Percentiles rank a stretch among this genome's conserved stretches.
These are phyloP conservation scores for Nycticebus coucang DNA, from an alignment of 2,113 vertebrate species.

Conservation along the genomic window DNA sequence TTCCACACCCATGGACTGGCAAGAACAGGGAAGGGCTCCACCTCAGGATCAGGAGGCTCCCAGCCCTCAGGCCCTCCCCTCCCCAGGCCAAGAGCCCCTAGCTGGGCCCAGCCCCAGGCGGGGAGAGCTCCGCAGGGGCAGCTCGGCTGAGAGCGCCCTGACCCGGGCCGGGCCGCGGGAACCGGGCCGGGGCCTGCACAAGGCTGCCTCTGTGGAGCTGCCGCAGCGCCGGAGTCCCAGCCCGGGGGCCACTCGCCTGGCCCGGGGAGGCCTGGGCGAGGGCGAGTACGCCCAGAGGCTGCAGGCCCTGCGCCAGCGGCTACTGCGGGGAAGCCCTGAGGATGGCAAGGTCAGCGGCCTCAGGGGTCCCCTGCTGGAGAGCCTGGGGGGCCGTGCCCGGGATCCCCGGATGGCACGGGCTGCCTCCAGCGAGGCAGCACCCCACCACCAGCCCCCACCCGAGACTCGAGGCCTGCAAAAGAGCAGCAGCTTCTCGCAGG, in stretches of 20 bases:
- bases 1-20: constrained; percentile 85
- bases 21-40: constrained; percentile 68
- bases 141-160: constrained; percentile 90
- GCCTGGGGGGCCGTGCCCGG: constrained; percentile 90
- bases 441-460: constrained; percentile 79
- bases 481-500: constrained; percentile 97
- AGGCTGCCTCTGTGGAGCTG: constrained; percentile 93
- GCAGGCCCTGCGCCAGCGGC: constrained; percentile 94
- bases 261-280: constrained; percentile 85
- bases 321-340: constrained; percentile 90
- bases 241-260: constrained; percentile 87
- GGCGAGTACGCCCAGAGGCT: constrained; percentile 95
- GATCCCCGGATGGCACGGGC: constrained; percentile 89
- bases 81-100: constrained; percentile 71
- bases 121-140: constrained; percentile 92
- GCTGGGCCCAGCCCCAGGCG: constrained; percentile 83
- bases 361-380: constrained; percentile 95
- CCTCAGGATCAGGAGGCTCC: constrained; percentile 66
- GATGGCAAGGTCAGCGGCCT: constrained; percentile 97
- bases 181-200: constrained; percentile 86
- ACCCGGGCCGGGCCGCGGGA: constrained; percentile 67
- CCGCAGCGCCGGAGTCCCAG: constrained; percentile 88
- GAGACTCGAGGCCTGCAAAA: constrained; percentile 92
- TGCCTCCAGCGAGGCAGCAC: constrained; percentile 91
- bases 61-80: constrained; percentile 85